Evolutionary conservation across 2,888 invertebrate genomes (phyloP).

Genomic region (Parapristionchus giblindavisi): DNA sequence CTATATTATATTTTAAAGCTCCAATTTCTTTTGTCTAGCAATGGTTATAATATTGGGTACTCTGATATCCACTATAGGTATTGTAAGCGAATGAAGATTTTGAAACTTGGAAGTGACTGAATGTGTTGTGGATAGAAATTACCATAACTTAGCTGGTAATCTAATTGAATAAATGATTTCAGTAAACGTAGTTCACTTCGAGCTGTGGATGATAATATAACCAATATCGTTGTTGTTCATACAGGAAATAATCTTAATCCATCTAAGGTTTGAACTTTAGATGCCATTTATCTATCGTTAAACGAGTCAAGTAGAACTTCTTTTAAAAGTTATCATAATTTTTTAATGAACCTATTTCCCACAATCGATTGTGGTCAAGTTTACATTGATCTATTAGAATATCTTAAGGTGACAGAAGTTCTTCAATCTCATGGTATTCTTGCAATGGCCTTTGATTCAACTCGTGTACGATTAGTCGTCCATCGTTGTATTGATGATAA

Average conservation of each 20-base stretch:
- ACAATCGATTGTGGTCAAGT: not conserved
- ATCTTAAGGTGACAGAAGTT: conserved; percentile 44
- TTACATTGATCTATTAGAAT: not conserved
- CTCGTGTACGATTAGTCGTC: conserved; percentile 56
- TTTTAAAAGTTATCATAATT: not conserved
- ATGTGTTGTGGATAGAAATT: not conserved
- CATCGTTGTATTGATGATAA: conserved; percentile 55
- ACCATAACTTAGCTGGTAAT: not conserved
- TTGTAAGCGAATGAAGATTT: not conserved
- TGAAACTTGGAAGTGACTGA: not conserved
- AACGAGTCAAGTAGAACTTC: not conserved
- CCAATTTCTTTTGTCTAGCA: not conserved
- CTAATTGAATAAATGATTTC: not conserved
- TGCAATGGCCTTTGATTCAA: conserved; percentile 59
- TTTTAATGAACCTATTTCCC: not conserved
- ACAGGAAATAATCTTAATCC: conserved; percentile 50
- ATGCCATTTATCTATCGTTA: not conserved
- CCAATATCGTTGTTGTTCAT: conserved; percentile 60
- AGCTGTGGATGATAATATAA: conserved; percentile 49
- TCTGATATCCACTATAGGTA: not conserved
- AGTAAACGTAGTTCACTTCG: conserved; percentile 23
- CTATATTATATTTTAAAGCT: not conserved
- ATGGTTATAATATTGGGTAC: not conserved
- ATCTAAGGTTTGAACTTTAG: conserved; percentile 40
- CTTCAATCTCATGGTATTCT: conserved; percentile 54